A percentile compares a stretch with the other conserved stretches of the same genome.
phyloP scores from a whole-genome alignment of 1,140 invertebrate genomes.

The Nephila pilipes region DNA sequence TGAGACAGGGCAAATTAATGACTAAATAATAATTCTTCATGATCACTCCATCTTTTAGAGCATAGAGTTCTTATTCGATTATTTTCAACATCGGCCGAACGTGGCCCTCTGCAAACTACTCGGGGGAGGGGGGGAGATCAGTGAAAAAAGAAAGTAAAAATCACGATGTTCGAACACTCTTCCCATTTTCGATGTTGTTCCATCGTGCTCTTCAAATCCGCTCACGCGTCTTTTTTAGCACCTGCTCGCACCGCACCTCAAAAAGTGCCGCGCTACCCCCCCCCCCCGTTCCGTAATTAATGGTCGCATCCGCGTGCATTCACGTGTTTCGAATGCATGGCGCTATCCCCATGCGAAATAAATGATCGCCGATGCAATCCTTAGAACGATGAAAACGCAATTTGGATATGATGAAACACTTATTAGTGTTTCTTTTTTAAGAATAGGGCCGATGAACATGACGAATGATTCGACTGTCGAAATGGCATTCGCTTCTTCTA shows the following conservation, averaged over 20 bases:
- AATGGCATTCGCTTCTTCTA: background rate
- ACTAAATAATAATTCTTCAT: too few species aligned
- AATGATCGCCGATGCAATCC: background rate
- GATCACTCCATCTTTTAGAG: too few species aligned
- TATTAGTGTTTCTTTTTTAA: background rate
- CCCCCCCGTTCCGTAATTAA: background rate
- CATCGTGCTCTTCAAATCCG: constrained; percentile 16
- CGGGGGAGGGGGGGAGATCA: too few species aligned
- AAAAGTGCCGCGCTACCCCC: background rate
- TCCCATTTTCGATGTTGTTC: constrained; percentile 27
- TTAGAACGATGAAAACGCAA: constrained; percentile 9
- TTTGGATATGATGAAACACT: constrained; percentile 13
- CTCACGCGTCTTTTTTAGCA: constrained; percentile 39
- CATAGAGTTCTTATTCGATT: too few species aligned
- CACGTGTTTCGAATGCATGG: background rate
- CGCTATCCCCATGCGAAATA: background rate
- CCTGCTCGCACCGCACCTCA: constrained; percentile 33
- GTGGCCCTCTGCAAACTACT: too few species aligned
- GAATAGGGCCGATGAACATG: background rate
- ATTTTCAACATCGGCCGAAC: too few species aligned
- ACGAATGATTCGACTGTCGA: background rate
- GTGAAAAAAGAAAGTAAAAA: background rate
- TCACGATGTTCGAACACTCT: background rate
- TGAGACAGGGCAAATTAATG: too few species aligned
- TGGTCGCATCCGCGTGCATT: constrained; percentile 5